Base-by-base conservation (phyloP, 2,797 vertebrate species). In the Novumbra hubbsi region DNA sequence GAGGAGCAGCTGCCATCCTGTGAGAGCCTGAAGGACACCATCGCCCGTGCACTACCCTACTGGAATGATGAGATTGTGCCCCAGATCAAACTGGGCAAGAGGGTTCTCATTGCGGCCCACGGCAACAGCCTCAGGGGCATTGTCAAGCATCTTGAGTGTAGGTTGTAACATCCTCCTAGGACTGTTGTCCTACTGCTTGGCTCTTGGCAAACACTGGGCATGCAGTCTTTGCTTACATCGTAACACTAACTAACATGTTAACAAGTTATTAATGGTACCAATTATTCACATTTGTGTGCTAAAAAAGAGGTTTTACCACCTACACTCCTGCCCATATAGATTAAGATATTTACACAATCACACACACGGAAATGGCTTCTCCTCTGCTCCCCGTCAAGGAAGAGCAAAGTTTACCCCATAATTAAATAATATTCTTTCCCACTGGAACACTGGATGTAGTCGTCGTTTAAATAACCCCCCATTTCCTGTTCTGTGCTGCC, bases 121-220 rank as follows among this genome's bases (percentile, higher is more conserved):
- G 96, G 96, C 80, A 98, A 97, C 83, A 98, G 96, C 80, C 92
- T 98, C 68, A 92, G 96, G 71, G 96, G 96, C 21, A 97, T 98
- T 0, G 96, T 97, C 21, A 97, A 97, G 80, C 96, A 98, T 80
- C 89, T 97, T 82, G 96, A 97, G 86, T 94, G 96, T 97, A 88
- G 0, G 87, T 84, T 14, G 52, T 21, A 55, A 12, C 3, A 12
- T 12, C 55, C 7, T 21, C 21, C 11, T 27, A 27, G 55, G 24
- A 60, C 55, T 27, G 55, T 24, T 60, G 8, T 55, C 9, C 21
- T 60, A 60, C 55, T 8, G 7, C n/a, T 60, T 24, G 17, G 21
- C 55, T 60, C 55, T 60, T 9, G 7, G 12, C 2, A 60, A 12
- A 11, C n/a, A 24, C 55, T 6, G n/a, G 8, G 21, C 14, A 9